Conservation (phyloP, 2,113 vertebrate species). For the Natator depressus region DNA sequence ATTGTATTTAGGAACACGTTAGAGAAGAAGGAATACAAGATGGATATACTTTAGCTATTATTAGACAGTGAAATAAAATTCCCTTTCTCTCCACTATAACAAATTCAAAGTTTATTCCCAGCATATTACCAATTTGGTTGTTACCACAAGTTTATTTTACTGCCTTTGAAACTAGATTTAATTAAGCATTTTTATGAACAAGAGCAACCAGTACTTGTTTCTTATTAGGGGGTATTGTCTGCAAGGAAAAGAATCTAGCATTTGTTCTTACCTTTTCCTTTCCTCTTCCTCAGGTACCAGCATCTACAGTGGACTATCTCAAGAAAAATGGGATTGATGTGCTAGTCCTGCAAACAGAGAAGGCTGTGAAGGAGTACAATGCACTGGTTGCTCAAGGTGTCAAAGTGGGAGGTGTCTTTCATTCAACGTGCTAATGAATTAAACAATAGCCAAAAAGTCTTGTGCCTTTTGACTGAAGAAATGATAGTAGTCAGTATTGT, state of each 20-base stretch:
- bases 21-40: background rate
- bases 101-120: background rate
- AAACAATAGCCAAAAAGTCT: accelerated
- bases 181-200: background rate
- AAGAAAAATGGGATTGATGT: slow-evolving; percentile 85
- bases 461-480: background rate
- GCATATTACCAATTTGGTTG: background rate
- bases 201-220: background rate
- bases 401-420: slow-evolving; percentile 93
- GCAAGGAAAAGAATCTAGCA: background rate
- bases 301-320: slow-evolving; percentile 88
- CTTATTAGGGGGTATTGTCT: background rate
- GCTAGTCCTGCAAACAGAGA: slow-evolving; percentile 88
- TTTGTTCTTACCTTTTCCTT: background rate
- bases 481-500: background rate
- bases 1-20: background rate
- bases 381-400: slow-evolving; percentile 83
- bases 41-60: background rate
- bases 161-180: background rate
- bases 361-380: slow-evolving; percentile 92
- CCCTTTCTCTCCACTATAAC: background rate
- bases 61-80: background rate
- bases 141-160: background rate
- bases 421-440: slow-evolving; percentile 90
- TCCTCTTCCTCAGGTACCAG: slow-evolving; percentile 82